These are phyloP conservation scores for Patella ulyssiponensis DNA, from an alignment of 2,888 invertebrate genomes.

Conservation along the genomic window DNA sequence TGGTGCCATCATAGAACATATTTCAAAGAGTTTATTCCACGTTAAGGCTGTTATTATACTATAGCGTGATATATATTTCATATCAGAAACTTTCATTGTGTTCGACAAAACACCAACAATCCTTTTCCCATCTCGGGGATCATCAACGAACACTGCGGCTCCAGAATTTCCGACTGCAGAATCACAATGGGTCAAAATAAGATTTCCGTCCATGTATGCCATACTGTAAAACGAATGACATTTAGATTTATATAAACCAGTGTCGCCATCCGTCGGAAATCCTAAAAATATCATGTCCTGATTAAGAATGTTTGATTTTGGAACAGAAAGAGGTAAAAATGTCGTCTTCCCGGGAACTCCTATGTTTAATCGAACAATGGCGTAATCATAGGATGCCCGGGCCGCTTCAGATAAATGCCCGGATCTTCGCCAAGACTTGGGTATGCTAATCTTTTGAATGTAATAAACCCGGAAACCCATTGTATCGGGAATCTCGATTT, in stretches of 20 bases:
- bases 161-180: constrained; percentile 62
- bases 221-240: constrained; percentile 50
- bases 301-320: constrained; percentile 46
- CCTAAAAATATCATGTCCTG: constrained; percentile 58
- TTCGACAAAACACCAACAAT: constrained; percentile 65
- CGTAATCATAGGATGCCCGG: constrained; percentile 59
- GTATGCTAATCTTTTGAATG: constrained; percentile 57
- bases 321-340: constrained; percentile 57
- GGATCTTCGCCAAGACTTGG: constrained; percentile 50
- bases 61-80: constrained; percentile 32
- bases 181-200: constrained; percentile 60
- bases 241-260: constrained; percentile 50
- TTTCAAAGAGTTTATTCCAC: constrained; percentile 56
- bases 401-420: constrained; percentile 14
- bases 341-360: constrained; percentile 52
- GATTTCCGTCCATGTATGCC: constrained; percentile 49
- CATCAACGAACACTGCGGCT: constrained; percentile 56
- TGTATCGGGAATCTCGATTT: constrained; percentile 58
- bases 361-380: constrained; percentile 56
- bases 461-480: constrained; percentile 58
- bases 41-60: constrained; percentile 61
- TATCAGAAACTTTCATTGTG: constrained; percentile 29
- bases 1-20: constrained; percentile 58
- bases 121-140: constrained; percentile 47
- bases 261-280: constrained; percentile 42